Percentiles rank a stretch among this genome's conserved stretches.
Evolutionary conservation across 2,888 invertebrate species (phyloP).

Genomic region (Diachrysia chrysitis): DNA sequence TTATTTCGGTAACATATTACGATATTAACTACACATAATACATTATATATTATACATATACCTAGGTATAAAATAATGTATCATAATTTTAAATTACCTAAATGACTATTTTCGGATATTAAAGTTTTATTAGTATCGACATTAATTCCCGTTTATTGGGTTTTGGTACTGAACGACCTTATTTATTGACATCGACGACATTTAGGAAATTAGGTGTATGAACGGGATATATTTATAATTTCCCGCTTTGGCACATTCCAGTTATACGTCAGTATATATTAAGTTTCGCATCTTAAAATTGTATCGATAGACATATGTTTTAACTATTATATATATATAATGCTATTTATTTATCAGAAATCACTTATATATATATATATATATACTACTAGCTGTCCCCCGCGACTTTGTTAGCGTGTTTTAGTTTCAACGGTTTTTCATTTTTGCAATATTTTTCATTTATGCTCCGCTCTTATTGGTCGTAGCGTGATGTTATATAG

Average conservation of each 20-base stretch:
- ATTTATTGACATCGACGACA: slow-evolving; percentile 32
- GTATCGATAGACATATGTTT: background rate
- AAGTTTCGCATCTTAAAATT: background rate
- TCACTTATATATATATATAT: no score
- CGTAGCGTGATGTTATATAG: no score
- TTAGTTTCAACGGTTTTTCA: no score
- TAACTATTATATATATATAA: background rate
- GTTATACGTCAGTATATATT: background rate
- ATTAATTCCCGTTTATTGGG: slow-evolving; percentile 14
- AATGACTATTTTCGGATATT: background rate
- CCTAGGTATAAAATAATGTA: no score
- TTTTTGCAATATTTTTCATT: no score
- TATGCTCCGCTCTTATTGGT: no score
- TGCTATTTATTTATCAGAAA: no score
- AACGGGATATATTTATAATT: slow-evolving; percentile 19
- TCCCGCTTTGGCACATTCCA: slow-evolving; percentile 15
- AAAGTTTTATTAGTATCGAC: slow-evolving; percentile 5
- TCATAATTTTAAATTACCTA: background rate
- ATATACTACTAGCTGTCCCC: no score
- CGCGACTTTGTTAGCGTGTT: no score
- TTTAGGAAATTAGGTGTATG: slow-evolving; percentile 43
- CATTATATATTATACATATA: no score
- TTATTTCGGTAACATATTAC: no score
- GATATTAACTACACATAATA: no score
- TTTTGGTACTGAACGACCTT: slow-evolving; percentile 20